Percentiles rank a stretch among this genome's conserved stretches.
These are phyloP conservation scores for Parazoanthus swiftii DNA, from an alignment of 92 coral and sea anemone genomes.

Conservation along the genomic window DNA sequence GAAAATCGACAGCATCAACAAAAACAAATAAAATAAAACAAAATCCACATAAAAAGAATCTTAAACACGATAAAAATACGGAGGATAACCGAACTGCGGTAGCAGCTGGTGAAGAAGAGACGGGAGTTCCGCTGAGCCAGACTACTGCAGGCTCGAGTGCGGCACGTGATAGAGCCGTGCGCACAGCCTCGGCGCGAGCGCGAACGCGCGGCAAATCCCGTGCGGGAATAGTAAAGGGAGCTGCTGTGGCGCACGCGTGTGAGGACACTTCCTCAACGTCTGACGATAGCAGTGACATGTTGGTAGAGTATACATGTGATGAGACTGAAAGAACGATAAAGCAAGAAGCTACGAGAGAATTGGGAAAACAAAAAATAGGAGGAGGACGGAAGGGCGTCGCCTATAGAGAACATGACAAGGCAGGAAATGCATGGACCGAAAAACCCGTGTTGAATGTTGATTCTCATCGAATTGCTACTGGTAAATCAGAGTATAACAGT, in stretches of 20 bases:
- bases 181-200: background rate
- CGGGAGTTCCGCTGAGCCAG: background rate
- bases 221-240: background rate
- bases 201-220: background rate
- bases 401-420: background rate
- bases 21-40: slow-evolving; percentile 8
- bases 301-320: background rate
- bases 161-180: background rate
- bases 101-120: background rate
- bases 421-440: background rate
- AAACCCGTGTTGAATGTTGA: background rate
- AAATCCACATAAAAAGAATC: background rate
- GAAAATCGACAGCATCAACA: background rate
- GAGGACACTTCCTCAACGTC: background rate
- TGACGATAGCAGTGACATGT: slow-evolving; percentile 4
- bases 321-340: background rate
- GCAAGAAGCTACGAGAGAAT: background rate
- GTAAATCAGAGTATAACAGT: background rate
- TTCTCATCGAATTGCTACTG: background rate
- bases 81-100: background rate
- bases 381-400: background rate
- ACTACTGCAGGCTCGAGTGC: background rate
- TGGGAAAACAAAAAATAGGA: background rate
- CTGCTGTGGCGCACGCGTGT: background rate
- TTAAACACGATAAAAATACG: background rate